phyloP scores from a whole-genome alignment of 1,140 invertebrate species.

The Holotrichia oblita region DNA sequence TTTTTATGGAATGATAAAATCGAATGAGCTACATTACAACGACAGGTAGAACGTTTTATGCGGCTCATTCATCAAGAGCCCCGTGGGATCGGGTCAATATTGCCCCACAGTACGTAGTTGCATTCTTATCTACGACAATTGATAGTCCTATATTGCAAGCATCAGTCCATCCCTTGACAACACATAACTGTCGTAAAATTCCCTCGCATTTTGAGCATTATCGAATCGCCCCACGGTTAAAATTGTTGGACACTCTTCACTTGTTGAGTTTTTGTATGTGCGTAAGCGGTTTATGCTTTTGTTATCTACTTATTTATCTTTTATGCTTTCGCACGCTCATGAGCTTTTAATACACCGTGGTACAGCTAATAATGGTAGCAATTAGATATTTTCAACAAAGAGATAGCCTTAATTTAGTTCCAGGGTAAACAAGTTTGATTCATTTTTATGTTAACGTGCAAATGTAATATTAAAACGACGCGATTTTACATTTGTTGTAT shows the following conservation, averaged over 20 bases:
- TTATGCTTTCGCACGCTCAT: constrained; percentile 8
- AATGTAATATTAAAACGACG: too few species aligned
- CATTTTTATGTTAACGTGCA: too few species aligned
- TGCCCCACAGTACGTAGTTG: constrained; percentile 23
- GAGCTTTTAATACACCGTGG: not conserved
- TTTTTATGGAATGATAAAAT: constrained; percentile 41
- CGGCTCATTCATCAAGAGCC: constrained; percentile 32
- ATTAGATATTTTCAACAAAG: not conserved
- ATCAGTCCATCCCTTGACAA: constrained; percentile 31
- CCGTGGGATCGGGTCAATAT: constrained; percentile 33
- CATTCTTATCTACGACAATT: constrained; percentile 39
- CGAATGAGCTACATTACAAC: constrained; percentile 30
- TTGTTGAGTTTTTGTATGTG: constrained; percentile 32
- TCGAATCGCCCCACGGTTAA: constrained; percentile 30
- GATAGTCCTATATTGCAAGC: constrained; percentile 29
- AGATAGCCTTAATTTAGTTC: not conserved
- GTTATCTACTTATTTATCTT: constrained; percentile 28
- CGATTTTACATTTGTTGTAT: too few species aligned
- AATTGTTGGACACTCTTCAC: constrained; percentile 14
- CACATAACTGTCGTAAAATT: constrained; percentile 25
- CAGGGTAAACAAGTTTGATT: too few species aligned
- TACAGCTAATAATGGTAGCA: not conserved
- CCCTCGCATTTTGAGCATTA: constrained; percentile 35
- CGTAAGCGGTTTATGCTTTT: constrained; percentile 33
- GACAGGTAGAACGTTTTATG: constrained; percentile 37